phyloP scores from a whole-genome alignment of 2,888 invertebrate genomes.

The Penaeus monodon region DNA sequence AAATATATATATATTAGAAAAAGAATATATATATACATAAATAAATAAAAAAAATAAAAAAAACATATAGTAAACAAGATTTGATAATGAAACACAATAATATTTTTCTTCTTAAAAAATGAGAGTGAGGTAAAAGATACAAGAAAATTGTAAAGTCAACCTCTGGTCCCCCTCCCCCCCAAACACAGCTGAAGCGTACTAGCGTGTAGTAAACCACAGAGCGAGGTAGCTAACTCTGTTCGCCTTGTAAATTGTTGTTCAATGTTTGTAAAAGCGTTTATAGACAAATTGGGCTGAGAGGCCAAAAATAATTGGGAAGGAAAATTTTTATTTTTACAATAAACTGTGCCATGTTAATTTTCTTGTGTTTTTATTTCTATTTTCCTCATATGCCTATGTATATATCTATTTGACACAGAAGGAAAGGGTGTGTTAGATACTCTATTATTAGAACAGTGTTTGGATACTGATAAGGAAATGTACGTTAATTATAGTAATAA shows the following conservation, averaged over 20 bases:
- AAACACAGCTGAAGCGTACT: neutral
- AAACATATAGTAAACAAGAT: no score
- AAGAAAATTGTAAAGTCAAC: neutral
- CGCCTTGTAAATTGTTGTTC: slow-evolving; percentile 23
- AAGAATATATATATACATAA: no score
- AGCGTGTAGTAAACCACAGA: neutral
- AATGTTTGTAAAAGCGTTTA: slow-evolving; percentile 25
- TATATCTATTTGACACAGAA: neutral
- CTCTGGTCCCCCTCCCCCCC: neutral
- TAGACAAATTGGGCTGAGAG: neutral
- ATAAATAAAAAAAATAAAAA: no score
- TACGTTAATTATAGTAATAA: no score
- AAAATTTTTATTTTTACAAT: slow-evolving; percentile 15
- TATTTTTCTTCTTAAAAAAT: no score
- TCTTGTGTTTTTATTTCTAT: neutral
- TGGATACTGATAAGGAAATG: no score
- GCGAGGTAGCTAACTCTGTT: neutral
- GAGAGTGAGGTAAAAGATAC: no score
- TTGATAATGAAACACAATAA: no score
- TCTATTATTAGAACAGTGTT: no score
- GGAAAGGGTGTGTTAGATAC: neutral
- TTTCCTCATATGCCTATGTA: neutral
- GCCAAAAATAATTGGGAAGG: slow-evolving; percentile 7
- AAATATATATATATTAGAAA: no score
- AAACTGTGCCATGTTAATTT: slow-evolving; percentile 10